Base-by-base conservation (phyloP, 2,113 vertebrate species). In the Entelurus aequoreus region DNA sequence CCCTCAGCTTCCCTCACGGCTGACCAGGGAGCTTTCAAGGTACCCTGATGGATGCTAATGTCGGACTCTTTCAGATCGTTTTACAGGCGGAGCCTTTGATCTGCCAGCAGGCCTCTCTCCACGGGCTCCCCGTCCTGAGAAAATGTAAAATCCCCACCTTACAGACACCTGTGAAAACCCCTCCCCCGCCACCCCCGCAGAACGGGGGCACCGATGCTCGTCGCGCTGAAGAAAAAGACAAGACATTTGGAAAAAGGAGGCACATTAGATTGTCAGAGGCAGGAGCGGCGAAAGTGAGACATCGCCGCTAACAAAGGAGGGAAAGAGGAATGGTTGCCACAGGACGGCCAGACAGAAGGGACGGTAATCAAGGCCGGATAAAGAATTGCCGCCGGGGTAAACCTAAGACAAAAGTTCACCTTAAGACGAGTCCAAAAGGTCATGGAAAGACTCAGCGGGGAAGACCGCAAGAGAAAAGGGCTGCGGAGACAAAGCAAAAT, bases 11-110 rank as follows among this genome's bases (percentile, higher is more conserved):
- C 84, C 87, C 89, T 90, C 84, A 85, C 90, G 87, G 77, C 86
- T 81, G 84, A 91, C 90, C 87, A 90, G 91, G 89, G 91, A 86
- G 86, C 89, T 91, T 90, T 93, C 90, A 93, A 91, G 91, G 89
- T 91, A 93, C 86, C 88, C 90, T 93, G 93, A 93, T 92, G 91
- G 92, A 92, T 93, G 91, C 90, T 93, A 93, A 92, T 91, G 91
- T 88, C 66, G 88, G 86, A 89, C 88, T 90, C 88, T 92, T 92
- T 92, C 91, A 91, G 91, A 93, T 94, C 87, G 67, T 89, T 93
- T 94, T 93, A 92, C 92, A 88, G 87, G 79, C 68, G 68, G 69
- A 83, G 86, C 83, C 91, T 93, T 93, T 94, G 93, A 94, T 94
- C 92, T 91, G 90, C 92, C 91, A 91, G 88, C 89, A 90, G 88